Conservation (phyloP, 2,888 invertebrate species). For the Steinernema scapterisci region DNA sequence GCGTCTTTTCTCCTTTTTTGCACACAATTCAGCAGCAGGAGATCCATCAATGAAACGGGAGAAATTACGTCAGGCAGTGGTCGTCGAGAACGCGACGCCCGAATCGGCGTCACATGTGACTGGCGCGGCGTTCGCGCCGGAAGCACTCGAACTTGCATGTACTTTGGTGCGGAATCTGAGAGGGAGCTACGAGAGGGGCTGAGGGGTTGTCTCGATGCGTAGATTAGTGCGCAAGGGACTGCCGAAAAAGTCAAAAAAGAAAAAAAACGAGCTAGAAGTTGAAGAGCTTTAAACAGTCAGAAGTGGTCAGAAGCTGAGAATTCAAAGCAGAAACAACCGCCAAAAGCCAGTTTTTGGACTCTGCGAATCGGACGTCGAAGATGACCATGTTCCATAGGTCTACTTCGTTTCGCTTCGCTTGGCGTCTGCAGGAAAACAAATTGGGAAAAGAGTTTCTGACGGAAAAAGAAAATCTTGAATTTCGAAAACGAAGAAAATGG, state of each 20-base stretch:
- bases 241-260: too few relatives aligned
- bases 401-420: too few relatives aligned
- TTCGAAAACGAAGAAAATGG: not conserved
- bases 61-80: slow-evolving; percentile 22
- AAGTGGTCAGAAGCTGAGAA: not conserved
- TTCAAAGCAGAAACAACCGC: too few relatives aligned
- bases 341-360: too few relatives aligned
- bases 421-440: too few relatives aligned
- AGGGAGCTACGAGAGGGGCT: not conserved
- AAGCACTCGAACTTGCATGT: not conserved
- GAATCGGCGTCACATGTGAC: slow-evolving; percentile 14
- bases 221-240: too few relatives aligned
- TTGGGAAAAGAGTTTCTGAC: too few relatives aligned
- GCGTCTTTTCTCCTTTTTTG: slow-evolving; percentile 13
- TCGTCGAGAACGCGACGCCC: not conserved
- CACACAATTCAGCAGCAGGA: slow-evolving; percentile 17
- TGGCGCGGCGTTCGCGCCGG: slow-evolving; percentile 29
- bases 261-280: too few relatives aligned
- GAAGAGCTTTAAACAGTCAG: too few relatives aligned
- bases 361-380: too few relatives aligned
- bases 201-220: too few relatives aligned
- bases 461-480: not conserved
- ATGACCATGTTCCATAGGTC: too few relatives aligned
- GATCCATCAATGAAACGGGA: slow-evolving; percentile 24
- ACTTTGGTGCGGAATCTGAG: slow-evolving; percentile 8